phyloP scores from a whole-genome alignment of 2,888 invertebrate species.

The Bombylius major region DNA sequence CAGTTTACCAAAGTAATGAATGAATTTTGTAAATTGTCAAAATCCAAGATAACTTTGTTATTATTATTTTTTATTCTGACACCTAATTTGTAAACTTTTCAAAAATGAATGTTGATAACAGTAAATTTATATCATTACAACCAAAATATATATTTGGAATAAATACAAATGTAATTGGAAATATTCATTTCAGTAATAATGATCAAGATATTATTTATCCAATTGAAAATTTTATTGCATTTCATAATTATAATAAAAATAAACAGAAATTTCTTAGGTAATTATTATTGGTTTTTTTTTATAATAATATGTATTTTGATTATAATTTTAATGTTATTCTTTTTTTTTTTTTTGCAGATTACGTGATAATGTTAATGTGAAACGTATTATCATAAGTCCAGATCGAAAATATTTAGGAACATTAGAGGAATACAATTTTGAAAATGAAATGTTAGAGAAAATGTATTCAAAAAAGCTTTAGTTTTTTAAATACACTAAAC shows the following conservation, averaged over 20 bases:
- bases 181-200: constrained; percentile 58
- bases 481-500: no score
- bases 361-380: constrained; percentile 26
- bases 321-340: neutral
- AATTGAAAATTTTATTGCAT: constrained; percentile 59
- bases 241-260: constrained; percentile 59
- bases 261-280: constrained; percentile 58
- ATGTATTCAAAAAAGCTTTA: no score
- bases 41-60: no score
- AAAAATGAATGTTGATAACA: neutral
- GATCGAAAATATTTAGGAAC: constrained; percentile 31
- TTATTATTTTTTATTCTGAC: no score
- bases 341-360: constrained; percentile 19
- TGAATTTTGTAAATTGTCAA: no score
- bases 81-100: no score
- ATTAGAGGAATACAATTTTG: constrained; percentile 19
- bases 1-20: no score
- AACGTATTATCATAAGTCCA: constrained; percentile 28
- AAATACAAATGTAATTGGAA: constrained; percentile 43
- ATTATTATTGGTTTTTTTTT: neutral
- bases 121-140: constrained; percentile 17
- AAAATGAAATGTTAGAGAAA: neutral
- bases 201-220: constrained; percentile 63
- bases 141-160: constrained; percentile 34
- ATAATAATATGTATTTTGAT: neutral